A percentile compares a stretch with the other conserved stretches of the same genome.
Evolutionary conservation across 2,797 vertebrate genomes (phyloP).

Genomic region (Pelobates cultripes): DNA sequence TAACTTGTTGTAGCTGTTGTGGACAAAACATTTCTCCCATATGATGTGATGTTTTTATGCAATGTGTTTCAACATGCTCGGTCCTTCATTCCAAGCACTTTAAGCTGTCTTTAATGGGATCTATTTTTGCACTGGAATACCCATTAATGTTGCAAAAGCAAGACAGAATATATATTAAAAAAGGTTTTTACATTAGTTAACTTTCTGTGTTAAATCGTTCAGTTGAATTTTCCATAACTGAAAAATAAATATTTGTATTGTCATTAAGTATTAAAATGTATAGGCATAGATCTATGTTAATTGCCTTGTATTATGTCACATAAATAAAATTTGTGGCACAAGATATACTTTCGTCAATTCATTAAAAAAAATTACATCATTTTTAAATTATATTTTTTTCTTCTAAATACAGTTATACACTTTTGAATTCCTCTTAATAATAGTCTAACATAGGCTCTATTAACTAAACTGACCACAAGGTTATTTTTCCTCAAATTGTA

Average conservation of each 20-base stretch:
- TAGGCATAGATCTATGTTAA: conserved; percentile 72
- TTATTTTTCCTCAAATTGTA: no score
- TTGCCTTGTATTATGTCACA: conserved; percentile 71
- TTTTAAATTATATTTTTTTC: neutral
- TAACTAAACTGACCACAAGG: no score
- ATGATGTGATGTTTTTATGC: conserved; percentile 55
- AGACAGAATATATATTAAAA: conserved; percentile 54
- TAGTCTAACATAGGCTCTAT: no score
- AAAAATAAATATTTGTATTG: conserved; percentile 72
- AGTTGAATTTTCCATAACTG: conserved; percentile 74
- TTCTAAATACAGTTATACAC: neutral
- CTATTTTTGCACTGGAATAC: conserved; percentile 85
- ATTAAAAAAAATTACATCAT: no score
- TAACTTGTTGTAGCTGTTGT: conserved; percentile 63
- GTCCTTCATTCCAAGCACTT: conserved; percentile 88
- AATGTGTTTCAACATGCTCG: conserved; percentile 68
- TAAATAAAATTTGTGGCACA: conserved; percentile 74
- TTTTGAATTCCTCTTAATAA: no score
- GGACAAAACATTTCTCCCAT: conserved; percentile 55
- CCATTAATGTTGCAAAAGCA: conserved; percentile 75
- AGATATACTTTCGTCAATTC: neutral
- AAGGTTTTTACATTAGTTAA: conserved; percentile 69
- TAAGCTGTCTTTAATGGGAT: conserved; percentile 81
- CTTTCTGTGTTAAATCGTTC: conserved; percentile 75
- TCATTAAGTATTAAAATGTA: conserved; percentile 74